Evolutionary conservation across 2,888 invertebrate genomes (phyloP), one percentile per base, ranked within the genome.

Genomic region (Plutella xylostella): DNA sequence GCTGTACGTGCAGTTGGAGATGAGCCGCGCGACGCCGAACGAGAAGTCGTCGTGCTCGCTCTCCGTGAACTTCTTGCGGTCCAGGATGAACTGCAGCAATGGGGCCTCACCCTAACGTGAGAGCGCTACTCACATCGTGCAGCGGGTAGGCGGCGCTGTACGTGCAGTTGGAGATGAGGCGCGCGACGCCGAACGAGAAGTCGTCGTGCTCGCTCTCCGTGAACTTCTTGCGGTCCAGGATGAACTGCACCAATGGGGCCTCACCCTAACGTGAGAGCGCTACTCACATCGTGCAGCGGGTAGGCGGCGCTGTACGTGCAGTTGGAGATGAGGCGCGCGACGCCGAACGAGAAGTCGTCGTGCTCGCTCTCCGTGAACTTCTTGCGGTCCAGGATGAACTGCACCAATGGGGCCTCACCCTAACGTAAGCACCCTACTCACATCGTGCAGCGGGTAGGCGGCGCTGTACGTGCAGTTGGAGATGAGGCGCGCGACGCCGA

Each of bases 181-280:
- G 85, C 45, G 91, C 86, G 51, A 92, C 90, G 17, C 96, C 96
- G 73, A 94, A 93, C 12, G 91, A 91, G 76, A 92, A 92, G 65
- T 92, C 90, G 60, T 92, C 90, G 18, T 79, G 66, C 1, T 67
- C 60, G 41, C 85, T 79, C 15, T 87, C 85, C 0, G 90, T 88
- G 73, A 94, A 97, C 60, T 90, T 88, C 74, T 94, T 94, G 49
- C 97, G 86, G 65, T 96, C 93, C 56, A 97, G 79, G 56, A 97
- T 95, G 68, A 96, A 97, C 71, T 97, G 94, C 0, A 97, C 93
- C 50, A 97, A n/a, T n/a, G n/a, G n/a, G n/a, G n/a, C n/a, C n/a
- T n/a, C n/a, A n/a, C n/a, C n/a, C n/a, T n/a, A n/a, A n/a, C n/a
- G n/a, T n/a, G n/a, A n/a, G n/a, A n/a, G n/a, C n/a, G n/a, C n/a